A percentile compares a stretch with the other conserved stretches of the same genome.
These are phyloP conservation scores for Turritopsis dohrnii DNA, from an alignment of 30 jellyfish, hydroid and myxozoan genomes.

Conservation along the genomic window DNA sequence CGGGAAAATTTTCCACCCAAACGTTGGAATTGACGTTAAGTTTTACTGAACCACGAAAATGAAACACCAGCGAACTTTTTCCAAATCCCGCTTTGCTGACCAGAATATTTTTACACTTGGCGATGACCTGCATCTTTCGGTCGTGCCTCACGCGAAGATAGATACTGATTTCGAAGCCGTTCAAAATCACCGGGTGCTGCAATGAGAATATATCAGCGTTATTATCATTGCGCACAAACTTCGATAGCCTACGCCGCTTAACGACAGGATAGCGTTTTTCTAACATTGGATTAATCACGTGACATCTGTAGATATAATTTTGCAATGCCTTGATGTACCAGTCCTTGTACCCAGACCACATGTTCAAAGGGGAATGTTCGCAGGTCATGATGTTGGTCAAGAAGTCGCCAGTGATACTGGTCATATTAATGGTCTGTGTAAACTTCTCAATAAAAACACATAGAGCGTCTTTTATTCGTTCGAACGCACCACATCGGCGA, in stretches of 20 bases:
- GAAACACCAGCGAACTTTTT: slow-evolving; percentile 26
- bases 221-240: slow-evolving; percentile 33
- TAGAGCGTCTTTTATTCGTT: not conserved
- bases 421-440: not conserved
- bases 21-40: slow-evolving; percentile 7
- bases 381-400: slow-evolving; percentile 36
- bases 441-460: slow-evolving; percentile 27
- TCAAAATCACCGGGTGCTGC: slow-evolving; percentile 20
- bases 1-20: slow-evolving; percentile 26
- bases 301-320: slow-evolving; percentile 20
- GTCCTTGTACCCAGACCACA: slow-evolving; percentile 43
- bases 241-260: slow-evolving; percentile 7
- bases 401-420: slow-evolving; percentile 31
- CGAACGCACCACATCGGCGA: not conserved
- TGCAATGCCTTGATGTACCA: slow-evolving; percentile 37
- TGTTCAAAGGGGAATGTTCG: slow-evolving; percentile 29
- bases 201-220: slow-evolving; percentile 32
- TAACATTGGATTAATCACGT: not conserved
- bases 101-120: slow-evolving; percentile 31
- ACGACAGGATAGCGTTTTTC: slow-evolving; percentile 24
- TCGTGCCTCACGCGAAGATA: slow-evolving; percentile 34
- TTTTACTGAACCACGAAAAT: slow-evolving; percentile 18
- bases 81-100: slow-evolving; percentile 28
- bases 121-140: slow-evolving; percentile 19
- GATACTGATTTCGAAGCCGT: slow-evolving; percentile 41